Evolutionary conservation across 2,888 invertebrate genomes (phyloP).

Genomic region (Stenodera caucasica): DNA sequence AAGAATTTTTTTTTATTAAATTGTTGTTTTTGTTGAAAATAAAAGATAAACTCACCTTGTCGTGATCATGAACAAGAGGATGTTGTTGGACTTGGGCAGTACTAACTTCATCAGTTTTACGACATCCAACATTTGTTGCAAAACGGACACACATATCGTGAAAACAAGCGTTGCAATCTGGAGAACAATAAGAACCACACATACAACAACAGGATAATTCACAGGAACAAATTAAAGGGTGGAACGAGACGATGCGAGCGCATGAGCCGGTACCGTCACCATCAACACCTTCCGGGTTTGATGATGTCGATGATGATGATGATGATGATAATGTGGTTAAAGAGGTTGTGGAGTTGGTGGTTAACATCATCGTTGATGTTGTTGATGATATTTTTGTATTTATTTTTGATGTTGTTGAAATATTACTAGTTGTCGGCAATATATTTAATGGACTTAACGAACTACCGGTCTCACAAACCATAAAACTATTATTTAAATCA

Average conservation of each 20-base stretch:
- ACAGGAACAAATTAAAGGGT: slow-evolving; percentile 56
- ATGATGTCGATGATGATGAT: slow-evolving; percentile 32
- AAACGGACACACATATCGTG: slow-evolving; percentile 61
- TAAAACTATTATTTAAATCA: slow-evolving; percentile 51
- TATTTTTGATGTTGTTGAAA: slow-evolving; percentile 24
- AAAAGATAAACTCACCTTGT: slow-evolving; percentile 53
- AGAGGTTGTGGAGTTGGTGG: slow-evolving; percentile 15
- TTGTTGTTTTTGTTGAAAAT: not conserved
- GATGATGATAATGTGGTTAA: slow-evolving; percentile 27
- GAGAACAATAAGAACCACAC: slow-evolving; percentile 63
- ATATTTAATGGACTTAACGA: slow-evolving; percentile 33
- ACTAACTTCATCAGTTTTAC: slow-evolving; percentile 50
- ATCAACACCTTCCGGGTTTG: slow-evolving; percentile 34
- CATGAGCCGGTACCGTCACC: slow-evolving; percentile 46
- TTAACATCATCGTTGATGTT: not conserved
- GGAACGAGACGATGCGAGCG: slow-evolving; percentile 57
- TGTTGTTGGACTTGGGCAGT: not conserved
- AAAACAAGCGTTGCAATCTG: slow-evolving; percentile 69
- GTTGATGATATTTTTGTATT: slow-evolving; percentile 2
- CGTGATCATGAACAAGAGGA: slow-evolving; percentile 45
- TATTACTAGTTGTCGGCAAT: slow-evolving; percentile 34
- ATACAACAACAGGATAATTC: slow-evolving; percentile 62
- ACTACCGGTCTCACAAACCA: slow-evolving; percentile 50
- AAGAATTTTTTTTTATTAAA: not conserved
- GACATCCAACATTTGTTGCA: slow-evolving; percentile 53